Percentiles rank a stretch among this genome's conserved stretches.
These are phyloP conservation scores for Eupithecia centaureata DNA, from an alignment of 2,888 invertebrate genomes.

Conservation along the genomic window DNA sequence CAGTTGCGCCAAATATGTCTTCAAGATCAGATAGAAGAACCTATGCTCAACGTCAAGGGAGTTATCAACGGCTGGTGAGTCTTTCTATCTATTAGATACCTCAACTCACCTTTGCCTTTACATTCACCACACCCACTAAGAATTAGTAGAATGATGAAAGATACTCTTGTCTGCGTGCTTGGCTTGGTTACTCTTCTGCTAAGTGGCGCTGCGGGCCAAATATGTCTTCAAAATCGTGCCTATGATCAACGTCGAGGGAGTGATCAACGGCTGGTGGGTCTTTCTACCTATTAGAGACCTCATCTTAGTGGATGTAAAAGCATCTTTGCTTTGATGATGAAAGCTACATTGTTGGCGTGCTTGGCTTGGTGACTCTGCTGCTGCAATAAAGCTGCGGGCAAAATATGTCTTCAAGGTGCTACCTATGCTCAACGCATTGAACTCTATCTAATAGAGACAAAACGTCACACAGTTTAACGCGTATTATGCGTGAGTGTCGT, in stretches of 20 bases:
- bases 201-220: slow-evolving; percentile 85
- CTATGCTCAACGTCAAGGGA: slow-evolving; percentile 95
- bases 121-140: neutral
- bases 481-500: too few relatives aligned
- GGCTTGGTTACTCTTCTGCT: neutral
- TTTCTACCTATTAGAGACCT: neutral
- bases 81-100: neutral
- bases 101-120: neutral
- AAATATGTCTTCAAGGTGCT: slow-evolving; percentile 93
- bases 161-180: neutral
- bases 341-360: neutral
- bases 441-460: slow-evolving; percentile 20
- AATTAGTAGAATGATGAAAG: neutral
- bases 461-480: too few relatives aligned
- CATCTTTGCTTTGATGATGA: neutral
- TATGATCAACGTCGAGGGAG: slow-evolving; percentile 95
- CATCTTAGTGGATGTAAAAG: neutral
- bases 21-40: slow-evolving; percentile 94
- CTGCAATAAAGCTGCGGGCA: too few relatives aligned
- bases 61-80: slow-evolving; percentile 93
- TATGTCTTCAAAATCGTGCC: slow-evolving; percentile 94
- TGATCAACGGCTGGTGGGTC: slow-evolving; percentile 92
- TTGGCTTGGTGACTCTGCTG: neutral
- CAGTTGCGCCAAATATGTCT: slow-evolving; percentile 87
- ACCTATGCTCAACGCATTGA: slow-evolving; percentile 95